Evolutionary conservation across 2,113 vertebrate genomes (phyloP).

Genomic region (Oncorhynchus keta): DNA sequence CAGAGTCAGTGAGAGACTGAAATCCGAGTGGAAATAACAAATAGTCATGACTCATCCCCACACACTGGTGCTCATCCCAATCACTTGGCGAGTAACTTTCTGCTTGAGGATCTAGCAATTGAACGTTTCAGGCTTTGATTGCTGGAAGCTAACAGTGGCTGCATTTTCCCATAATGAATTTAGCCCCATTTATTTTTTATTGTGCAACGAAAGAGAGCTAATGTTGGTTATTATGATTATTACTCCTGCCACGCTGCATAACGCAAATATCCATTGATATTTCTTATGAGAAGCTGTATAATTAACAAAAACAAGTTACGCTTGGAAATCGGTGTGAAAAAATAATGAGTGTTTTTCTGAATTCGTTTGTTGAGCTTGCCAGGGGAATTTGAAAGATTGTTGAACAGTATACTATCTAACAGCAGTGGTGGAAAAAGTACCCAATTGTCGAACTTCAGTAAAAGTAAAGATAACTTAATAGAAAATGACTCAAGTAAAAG

Average conservation of each 20-base stretch:
- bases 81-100: slow-evolving; percentile 36
- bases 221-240: slow-evolving; percentile 51
- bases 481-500: no score
- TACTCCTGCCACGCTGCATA: slow-evolving; percentile 42
- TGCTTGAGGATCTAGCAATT: slow-evolving; percentile 21
- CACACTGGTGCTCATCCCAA: slow-evolving; percentile 16
- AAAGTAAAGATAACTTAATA: no score
- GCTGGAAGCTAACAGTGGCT: slow-evolving; percentile 30
- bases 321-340: slow-evolving; percentile 47
- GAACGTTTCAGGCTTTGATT: slow-evolving; percentile 36
- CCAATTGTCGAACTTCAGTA: no score
- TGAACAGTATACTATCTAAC: no score
- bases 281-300: slow-evolving; percentile 38
- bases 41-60: no score
- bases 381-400: no score
- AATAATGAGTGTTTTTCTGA: slow-evolving; percentile 49
- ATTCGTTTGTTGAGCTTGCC: slow-evolving; percentile 6
- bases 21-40: no score
- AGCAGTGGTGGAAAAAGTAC: no score
- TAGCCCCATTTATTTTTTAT: slow-evolving; percentile 38
- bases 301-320: slow-evolving; percentile 12
- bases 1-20: no score
- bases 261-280: slow-evolving; percentile 54
- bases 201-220: slow-evolving; percentile 51
- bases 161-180: slow-evolving; percentile 35